Evolutionary conservation across 2,113 vertebrate species (phyloP).

Genomic region (Dromas ardeola): DNA sequence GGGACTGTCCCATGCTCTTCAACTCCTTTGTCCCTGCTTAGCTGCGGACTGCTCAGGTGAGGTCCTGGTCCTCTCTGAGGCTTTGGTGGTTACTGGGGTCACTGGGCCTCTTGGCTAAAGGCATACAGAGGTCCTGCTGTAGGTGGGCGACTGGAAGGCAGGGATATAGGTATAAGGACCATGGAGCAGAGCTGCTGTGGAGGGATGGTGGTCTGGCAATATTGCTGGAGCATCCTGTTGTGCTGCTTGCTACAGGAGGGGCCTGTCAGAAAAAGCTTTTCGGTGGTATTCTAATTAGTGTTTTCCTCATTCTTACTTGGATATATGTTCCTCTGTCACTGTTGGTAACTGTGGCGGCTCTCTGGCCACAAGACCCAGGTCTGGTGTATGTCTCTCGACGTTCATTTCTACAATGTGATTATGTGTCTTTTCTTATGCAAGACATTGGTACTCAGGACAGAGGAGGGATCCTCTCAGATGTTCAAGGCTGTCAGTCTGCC

Average conservation of each 20-base stretch:
- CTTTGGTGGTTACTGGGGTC: not conserved
- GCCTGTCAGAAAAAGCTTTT: not conserved
- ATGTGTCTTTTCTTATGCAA: not conserved
- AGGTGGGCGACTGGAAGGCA: not conserved
- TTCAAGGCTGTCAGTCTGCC: not conserved
- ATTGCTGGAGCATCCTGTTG: not conserved
- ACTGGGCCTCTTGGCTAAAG: not conserved
- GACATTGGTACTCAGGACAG: not conserved
- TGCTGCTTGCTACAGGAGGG: not conserved
- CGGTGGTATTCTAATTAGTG: not conserved
- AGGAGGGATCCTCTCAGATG: not conserved
- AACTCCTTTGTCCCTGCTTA: not conserved
- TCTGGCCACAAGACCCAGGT: not conserved
- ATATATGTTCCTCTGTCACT: accelerated
- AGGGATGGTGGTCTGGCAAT: not conserved
- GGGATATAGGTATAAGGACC: no score
- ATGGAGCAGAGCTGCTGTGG: not conserved
- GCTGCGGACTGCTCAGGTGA: not conserved
- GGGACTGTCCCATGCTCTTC: not conserved
- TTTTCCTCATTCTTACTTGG: not conserved
- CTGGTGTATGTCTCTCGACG: not conserved
- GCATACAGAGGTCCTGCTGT: not conserved
- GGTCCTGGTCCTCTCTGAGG: not conserved
- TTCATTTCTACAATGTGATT: not conserved
- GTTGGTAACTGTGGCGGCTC: not conserved